phyloP scores from a whole-genome alignment of 2,113 vertebrate genomes.

The Amblyornis subalaris region DNA sequence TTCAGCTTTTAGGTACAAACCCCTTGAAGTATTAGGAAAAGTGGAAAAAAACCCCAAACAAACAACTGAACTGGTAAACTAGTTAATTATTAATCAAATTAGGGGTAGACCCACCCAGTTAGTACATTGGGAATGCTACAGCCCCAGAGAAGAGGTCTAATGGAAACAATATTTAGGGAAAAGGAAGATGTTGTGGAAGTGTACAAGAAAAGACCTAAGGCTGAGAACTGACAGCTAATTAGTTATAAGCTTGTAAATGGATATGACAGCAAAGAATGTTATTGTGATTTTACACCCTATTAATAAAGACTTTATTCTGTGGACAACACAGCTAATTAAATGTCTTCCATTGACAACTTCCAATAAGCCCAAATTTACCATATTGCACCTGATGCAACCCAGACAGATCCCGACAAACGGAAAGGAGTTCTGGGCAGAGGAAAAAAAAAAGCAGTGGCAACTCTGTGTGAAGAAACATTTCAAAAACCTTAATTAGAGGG shows the following conservation, averaged over 20 bases:
- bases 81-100: not conserved
- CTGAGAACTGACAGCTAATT: slow-evolving; percentile 3
- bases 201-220: not conserved
- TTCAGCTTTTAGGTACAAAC: not conserved
- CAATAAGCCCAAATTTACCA: not conserved
- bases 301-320: not conserved
- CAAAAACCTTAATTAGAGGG: not conserved
- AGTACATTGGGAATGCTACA: not conserved
- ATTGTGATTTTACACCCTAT: not conserved
- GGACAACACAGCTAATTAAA: not conserved
- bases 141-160: not conserved
- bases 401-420: not conserved
- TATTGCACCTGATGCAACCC: not conserved
- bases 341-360: not conserved
- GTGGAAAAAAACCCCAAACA: not conserved
- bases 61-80: not conserved
- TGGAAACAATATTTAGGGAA: not conserved
- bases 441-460: not conserved
- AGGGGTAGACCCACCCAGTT: fast-evolving
- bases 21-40: not conserved
- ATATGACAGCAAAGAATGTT: not conserved
- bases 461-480: not conserved
- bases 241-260: not conserved
- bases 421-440: not conserved
- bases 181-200: not conserved